phyloP scores from a whole-genome alignment of 2,797 vertebrate genomes.

The Acipenser ruthenus region DNA sequence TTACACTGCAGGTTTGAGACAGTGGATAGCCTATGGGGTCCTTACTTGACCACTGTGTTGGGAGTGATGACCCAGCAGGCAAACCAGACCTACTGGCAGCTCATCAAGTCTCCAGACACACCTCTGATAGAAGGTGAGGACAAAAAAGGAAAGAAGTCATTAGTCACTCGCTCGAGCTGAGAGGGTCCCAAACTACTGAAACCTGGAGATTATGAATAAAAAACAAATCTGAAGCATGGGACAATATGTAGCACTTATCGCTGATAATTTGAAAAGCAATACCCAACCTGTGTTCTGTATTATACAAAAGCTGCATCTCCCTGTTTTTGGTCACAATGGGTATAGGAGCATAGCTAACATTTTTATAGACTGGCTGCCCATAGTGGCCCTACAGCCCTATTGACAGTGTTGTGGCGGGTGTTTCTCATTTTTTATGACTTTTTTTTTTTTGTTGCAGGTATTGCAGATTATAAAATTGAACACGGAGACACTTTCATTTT shows the following conservation, averaged over 20 bases:
- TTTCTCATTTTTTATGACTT: not conserved
- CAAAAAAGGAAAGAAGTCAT: not conserved
- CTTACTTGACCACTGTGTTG: constrained; percentile 68
- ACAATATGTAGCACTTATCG: not conserved
- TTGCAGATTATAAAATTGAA: constrained; percentile 69
- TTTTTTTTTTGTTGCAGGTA: constrained; percentile 50
- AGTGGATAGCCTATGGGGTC: constrained; percentile 68
- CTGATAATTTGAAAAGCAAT: not conserved
- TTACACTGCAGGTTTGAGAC: constrained; percentile 61
- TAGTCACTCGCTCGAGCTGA: not conserved
- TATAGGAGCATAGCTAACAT: too few species aligned
- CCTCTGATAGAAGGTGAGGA: constrained; percentile 59
- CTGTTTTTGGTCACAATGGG: not conserved
- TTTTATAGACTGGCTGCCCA: too few species aligned
- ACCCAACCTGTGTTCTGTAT: not conserved
- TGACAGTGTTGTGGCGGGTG: not conserved
- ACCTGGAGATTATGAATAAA: not conserved
- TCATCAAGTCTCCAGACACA: constrained; percentile 47
- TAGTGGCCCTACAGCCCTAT: too few species aligned
- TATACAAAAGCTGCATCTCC: not conserved
- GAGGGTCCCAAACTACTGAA: not conserved
- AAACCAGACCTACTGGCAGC: constrained; percentile 73
- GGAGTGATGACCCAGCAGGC: constrained; percentile 56
- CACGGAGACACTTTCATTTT: constrained; percentile 62
- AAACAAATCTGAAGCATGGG: not conserved